These are phyloP conservation scores for zebrafish (Danio rerio) DNA, from an alignment of 2,113 vertebrate genomes.

Conservation along the genomic window DNA sequence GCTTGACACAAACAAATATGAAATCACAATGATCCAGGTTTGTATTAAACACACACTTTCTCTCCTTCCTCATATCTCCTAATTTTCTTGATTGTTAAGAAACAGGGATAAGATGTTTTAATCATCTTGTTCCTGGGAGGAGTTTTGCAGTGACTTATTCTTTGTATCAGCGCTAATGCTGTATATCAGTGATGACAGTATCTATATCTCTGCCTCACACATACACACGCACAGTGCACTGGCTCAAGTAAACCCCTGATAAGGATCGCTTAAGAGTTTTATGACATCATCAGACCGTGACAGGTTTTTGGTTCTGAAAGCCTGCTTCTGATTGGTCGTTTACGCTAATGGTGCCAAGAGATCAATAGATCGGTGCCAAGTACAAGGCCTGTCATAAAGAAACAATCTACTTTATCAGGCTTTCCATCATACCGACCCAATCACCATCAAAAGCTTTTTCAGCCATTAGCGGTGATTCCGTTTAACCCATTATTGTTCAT, in stretches of 20 bases:
- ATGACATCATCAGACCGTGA: slow-evolving; percentile 79
- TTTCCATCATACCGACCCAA: background rate
- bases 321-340: slow-evolving; percentile 49
- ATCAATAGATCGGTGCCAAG: slow-evolving; percentile 59
- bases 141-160: slow-evolving; percentile 45
- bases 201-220: slow-evolving; percentile 47
- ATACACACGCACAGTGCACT: slow-evolving; percentile 48
- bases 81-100: slow-evolving; percentile 41
- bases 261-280: slow-evolving; percentile 75
- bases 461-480: background rate
- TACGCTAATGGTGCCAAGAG: slow-evolving; percentile 57
- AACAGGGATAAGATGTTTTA: slow-evolving; percentile 42
- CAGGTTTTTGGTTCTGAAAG: slow-evolving; percentile 52
- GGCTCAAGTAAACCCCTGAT: slow-evolving; percentile 69
- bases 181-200: slow-evolving; percentile 48
- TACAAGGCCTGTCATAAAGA: slow-evolving; percentile 45
- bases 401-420: slow-evolving; percentile 1
- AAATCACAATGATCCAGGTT: slow-evolving; percentile 10
- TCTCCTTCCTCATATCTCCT: background rate
- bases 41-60: background rate
- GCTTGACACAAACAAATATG: slow-evolving; percentile 24
- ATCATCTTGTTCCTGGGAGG: slow-evolving; percentile 40
- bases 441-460: slow-evolving; percentile 33
- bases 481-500: slow-evolving; percentile 9
- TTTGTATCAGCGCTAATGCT: slow-evolving; percentile 47